A percentile compares a stretch with the other conserved stretches of the same genome.
Evolutionary conservation across 1,140 invertebrate species (phyloP).

Genomic region (Trissolcus basalis): DNA sequence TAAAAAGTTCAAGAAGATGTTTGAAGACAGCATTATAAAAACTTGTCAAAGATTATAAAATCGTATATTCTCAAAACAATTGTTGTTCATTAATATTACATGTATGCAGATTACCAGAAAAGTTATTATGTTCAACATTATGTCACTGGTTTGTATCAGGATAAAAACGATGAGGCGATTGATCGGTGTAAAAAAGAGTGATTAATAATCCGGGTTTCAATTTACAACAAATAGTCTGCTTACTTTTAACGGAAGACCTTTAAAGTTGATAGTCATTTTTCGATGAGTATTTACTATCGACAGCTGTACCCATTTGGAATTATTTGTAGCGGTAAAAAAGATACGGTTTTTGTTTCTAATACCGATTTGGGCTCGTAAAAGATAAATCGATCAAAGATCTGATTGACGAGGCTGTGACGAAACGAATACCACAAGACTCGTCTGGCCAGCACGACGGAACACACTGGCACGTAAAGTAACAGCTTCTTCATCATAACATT

Average conservation of each 20-base stretch:
- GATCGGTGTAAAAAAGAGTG: constrained; percentile 4
- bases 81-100: constrained; percentile 25
- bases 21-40: neutral
- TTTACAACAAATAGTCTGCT: constrained; percentile 1
- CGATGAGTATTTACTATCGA: too few species aligned
- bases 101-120: constrained; percentile 15
- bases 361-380: constrained; percentile 34
- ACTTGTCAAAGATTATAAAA: neutral
- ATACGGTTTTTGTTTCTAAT: constrained; percentile 1
- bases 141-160: constrained; percentile 13
- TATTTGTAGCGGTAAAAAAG: neutral
- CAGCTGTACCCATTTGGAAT: neutral
- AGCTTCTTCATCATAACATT: constrained; percentile 28
- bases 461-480: constrained; percentile 26
- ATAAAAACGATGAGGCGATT: constrained; percentile 11
- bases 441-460: constrained; percentile 15
- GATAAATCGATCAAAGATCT: constrained; percentile 37
- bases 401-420: constrained; percentile 45
- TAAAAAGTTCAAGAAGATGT: neutral
- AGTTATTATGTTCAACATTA: constrained; percentile 20
- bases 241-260: constrained; percentile 3
- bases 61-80: constrained; percentile 1
- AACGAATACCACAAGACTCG: constrained; percentile 25
- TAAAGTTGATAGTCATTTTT: neutral
- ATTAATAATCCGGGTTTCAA: constrained; percentile 9